Base-by-base conservation (phyloP, 1,140 invertebrate genomes). In the Drosophila pallidifrons region DNA sequence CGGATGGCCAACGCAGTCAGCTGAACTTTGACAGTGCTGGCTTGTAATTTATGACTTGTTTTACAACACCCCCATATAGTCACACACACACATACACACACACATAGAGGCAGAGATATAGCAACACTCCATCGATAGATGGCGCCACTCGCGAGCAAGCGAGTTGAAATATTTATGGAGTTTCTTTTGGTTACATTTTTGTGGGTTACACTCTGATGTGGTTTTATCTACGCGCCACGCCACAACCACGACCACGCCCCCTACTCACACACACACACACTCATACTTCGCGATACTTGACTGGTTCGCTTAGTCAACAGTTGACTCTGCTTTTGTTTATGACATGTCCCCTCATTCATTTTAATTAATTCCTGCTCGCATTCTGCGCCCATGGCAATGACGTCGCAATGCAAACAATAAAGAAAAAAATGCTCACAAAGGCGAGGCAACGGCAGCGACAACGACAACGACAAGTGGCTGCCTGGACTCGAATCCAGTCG, bases 301-400 rank as follows among this genome's bases (percentile, higher is more conserved):
- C 52, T 41, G 60, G 77, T 60, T 81, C 83, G 78, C 75, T 81
- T 83, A 89, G 85, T 89, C 85, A 89, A 89, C 85, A 89, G 85
- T 89, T 89, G 85, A 89, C 85, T 81, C 69, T 60, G 75, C 60
- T 60, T 81, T 89, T 89, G 85, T 89, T 89, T 89, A 89, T 89
- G 85, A 89, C 85, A 89, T 89, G 86, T 89, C 85, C 86, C 81
- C 85, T 89, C 85, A 89, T 89, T 89, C 85, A 89, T 89, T 89
- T 89, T 89, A 89, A 89, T 89, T 89, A 89, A 89, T 89, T 89
- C 86, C 71, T 81, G 78, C 81, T 55, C 78, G 71, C 85, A 81
- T 89, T 89, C 81, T 82, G 75, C 78, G 85, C 85, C 85, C 85
- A 81, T 81, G 85, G 85, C 85, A 79, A 79, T 89, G 85, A 81